Evolutionary conservation across 2,888 invertebrate species (phyloP), one percentile per base, ranked within the genome.

Genomic region (Hetaerina titia): DNA sequence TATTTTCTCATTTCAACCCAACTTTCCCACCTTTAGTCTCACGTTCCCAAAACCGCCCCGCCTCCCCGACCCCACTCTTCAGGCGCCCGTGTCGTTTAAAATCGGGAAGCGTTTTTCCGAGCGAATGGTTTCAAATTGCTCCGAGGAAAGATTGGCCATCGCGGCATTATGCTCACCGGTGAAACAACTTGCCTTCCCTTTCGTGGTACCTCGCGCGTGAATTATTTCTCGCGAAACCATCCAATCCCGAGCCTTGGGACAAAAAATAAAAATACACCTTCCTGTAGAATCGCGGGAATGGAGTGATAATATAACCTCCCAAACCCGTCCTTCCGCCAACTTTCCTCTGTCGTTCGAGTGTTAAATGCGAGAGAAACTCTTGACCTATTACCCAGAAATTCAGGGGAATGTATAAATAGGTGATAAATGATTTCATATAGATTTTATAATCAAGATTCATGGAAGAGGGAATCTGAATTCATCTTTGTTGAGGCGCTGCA

Each of bases 81-180:
- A 81, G 81, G 81, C 31, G 81, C 81, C 31, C 81, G 31, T n/a
- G 81, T 81, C 81, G 81, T 15, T 81, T 81, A 81, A 31, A 81
- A 81, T 31, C 25, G 81, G 25, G 81, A n/a, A 81, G 81, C 81
- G 81, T 81, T 81, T 81, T 81, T 81, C 81, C 81, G 31, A 81
- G 25, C 25, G 31, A 81, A 81, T n/a, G 31, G 31, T 31, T 31
- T 81, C 31, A 31, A 31, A 81, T 81, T 81, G 8, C 81, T 13
- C 31, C 81, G 81, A 31, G 81, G 31, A 81, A 81, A 31, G 81
- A 81, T 81, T 81, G 81, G 22, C 13, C 81, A 81, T 31, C 13
- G 7, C 31, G 81, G 81, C 31, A 81, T 81, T 81, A 81, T 31
- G 81, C 81, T 81, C 31, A n/a, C 11, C 25, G 81, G 31, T 13